Conservation (phyloP, 2,888 invertebrate species). For the Trichacis sp. region DNA sequence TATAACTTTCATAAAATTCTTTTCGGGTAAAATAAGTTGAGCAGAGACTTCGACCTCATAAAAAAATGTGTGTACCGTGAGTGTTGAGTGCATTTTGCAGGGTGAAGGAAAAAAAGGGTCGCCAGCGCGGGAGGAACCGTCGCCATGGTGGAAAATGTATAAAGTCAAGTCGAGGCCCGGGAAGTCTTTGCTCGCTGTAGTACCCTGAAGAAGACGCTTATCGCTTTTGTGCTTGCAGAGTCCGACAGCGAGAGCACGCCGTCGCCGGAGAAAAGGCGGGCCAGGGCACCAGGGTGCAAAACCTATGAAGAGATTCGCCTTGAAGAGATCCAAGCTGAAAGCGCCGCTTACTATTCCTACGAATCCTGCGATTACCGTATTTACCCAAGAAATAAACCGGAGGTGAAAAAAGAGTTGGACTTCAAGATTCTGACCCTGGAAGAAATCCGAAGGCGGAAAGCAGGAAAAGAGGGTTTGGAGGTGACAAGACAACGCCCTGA, state of each 20-base stretch:
- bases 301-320: slow-evolving; percentile 78
- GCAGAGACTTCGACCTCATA: background rate
- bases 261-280: slow-evolving; percentile 72
- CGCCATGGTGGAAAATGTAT: too few relatives aligned
- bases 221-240: slow-evolving; percentile 74
- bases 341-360: slow-evolving; percentile 80
- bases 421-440: slow-evolving; percentile 72
- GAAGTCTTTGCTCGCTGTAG: slow-evolving; percentile 6
- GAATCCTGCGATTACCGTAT: slow-evolving; percentile 64
- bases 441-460: slow-evolving; percentile 67
- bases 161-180: background rate
- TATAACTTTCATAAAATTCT: too few relatives aligned
- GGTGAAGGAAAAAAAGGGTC: background rate
- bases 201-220: background rate
- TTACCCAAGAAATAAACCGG: slow-evolving; percentile 47
- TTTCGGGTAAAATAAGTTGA: background rate
- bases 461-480: slow-evolving; percentile 8
- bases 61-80: too few relatives aligned
- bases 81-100: too few relatives aligned
- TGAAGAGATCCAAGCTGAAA: slow-evolving; percentile 79
- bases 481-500: background rate
- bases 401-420: slow-evolving; percentile 53
- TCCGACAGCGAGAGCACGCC: slow-evolving; percentile 82
- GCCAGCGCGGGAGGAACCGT: background rate
- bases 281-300: slow-evolving; percentile 70